A percentile compares a stretch with the other conserved stretches of the same genome.
Conservation (phyloP, 2,888 invertebrate genomes). For the Aplocera efformata region DNA sequence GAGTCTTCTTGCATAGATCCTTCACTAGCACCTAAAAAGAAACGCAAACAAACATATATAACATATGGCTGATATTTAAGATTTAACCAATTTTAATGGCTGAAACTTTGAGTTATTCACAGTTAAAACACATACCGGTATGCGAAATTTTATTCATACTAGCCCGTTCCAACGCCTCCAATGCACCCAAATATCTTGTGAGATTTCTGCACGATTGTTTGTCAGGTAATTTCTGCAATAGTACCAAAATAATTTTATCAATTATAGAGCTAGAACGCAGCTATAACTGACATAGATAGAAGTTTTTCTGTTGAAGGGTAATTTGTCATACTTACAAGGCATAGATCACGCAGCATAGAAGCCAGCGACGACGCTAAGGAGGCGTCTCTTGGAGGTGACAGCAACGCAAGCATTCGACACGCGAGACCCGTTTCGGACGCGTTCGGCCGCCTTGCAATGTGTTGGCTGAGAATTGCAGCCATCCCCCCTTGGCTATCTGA, state of each 20-base stretch:
- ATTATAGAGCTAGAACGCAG: too few relatives aligned
- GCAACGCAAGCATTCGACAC: slow-evolving; percentile 66
- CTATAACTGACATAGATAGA: too few relatives aligned
- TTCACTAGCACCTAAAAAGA: slow-evolving; percentile 49
- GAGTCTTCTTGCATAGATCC: slow-evolving; percentile 63
- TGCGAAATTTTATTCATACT: slow-evolving; percentile 63
- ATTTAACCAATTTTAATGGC: too few relatives aligned
- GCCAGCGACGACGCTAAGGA: slow-evolving; percentile 53
- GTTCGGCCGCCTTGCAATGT: slow-evolving; percentile 48
- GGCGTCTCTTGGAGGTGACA: slow-evolving; percentile 62
- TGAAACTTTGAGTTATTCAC: neutral
- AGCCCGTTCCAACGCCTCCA: slow-evolving; percentile 61
- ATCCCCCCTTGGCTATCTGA: slow-evolving; percentile 68
- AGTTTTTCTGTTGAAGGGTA: too few relatives aligned
- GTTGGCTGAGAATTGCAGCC: slow-evolving; percentile 56
- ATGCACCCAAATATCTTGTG: slow-evolving; percentile 63
- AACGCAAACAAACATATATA: slow-evolving; percentile 1
- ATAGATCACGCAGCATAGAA: slow-evolving; percentile 47
- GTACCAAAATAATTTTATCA: slow-evolving; percentile 1
- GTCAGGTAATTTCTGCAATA: slow-evolving; percentile 65
- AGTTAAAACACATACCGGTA: slow-evolving; percentile 42
- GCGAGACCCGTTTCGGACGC: slow-evolving; percentile 53
- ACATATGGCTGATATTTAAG: too few relatives aligned
- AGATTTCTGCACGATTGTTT: slow-evolving; percentile 69
- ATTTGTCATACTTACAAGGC: slow-evolving; percentile 51